Conservation (phyloP, 2,888 invertebrate genomes). For the Leptopilina syphax region DNA sequence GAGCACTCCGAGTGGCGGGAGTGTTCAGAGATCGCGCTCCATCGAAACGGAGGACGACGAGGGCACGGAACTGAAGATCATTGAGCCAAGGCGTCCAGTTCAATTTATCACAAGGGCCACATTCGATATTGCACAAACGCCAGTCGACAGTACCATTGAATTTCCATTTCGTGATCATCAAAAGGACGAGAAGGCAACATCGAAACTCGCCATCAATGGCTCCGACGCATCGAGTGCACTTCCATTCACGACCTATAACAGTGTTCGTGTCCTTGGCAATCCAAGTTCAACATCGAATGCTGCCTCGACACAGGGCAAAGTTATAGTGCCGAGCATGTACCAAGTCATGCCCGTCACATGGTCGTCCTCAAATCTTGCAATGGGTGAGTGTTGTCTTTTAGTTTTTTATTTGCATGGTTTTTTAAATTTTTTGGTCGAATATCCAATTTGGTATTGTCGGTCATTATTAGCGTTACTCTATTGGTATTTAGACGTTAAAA, state of each 20-base stretch:
- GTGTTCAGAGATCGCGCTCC: slow-evolving; percentile 66
- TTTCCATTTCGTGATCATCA: slow-evolving; percentile 71
- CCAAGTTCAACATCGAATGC: slow-evolving; percentile 17
- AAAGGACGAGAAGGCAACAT: slow-evolving; percentile 68
- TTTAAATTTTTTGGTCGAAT: no score
- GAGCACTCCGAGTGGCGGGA: slow-evolving; percentile 65
- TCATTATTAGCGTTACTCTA: no score
- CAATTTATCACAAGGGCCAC: slow-evolving; percentile 72
- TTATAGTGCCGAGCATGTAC: slow-evolving; percentile 65
- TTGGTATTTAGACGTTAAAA: no score
- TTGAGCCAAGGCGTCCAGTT: slow-evolving; percentile 71
- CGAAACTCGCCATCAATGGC: slow-evolving; percentile 62
- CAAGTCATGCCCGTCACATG: slow-evolving; percentile 69
- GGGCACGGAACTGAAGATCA: slow-evolving; percentile 75
- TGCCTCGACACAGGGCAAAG: slow-evolving; percentile 10
- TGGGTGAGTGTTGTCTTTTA: slow-evolving; percentile 66
- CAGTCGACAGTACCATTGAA: slow-evolving; percentile 71
- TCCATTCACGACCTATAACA: slow-evolving; percentile 70
- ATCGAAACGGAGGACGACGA: slow-evolving; percentile 70
- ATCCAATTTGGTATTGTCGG: no score
- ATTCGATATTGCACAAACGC: slow-evolving; percentile 70
- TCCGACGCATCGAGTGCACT: slow-evolving; percentile 53
- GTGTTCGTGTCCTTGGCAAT: slow-evolving; percentile 51
- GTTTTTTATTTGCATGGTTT: no score
- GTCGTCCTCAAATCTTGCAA: slow-evolving; percentile 70